phyloP scores from a whole-genome alignment of 1,140 invertebrate genomes.

The Eupeodes corollae region DNA sequence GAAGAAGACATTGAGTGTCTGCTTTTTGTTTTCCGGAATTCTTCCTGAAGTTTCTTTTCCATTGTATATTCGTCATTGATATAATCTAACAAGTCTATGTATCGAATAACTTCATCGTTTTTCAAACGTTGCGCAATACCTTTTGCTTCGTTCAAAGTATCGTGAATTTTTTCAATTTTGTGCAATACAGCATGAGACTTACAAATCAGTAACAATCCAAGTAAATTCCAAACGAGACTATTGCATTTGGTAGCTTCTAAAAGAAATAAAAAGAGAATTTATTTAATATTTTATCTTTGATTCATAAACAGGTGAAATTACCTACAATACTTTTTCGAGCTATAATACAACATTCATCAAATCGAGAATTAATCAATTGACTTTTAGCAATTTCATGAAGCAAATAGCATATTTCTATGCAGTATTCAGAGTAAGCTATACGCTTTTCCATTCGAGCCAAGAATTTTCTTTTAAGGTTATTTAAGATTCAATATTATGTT shows the following conservation, averaged over 20 bases:
- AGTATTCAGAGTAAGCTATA: slow-evolving; percentile 16
- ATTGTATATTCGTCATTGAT: slow-evolving; percentile 25
- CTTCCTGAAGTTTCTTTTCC: slow-evolving; percentile 11
- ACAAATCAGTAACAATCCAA: slow-evolving; percentile 19
- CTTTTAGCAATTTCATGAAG: slow-evolving; percentile 23
- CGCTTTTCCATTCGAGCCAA: slow-evolving; percentile 16
- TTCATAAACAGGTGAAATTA: slow-evolving; percentile 5
- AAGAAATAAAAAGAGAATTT: neutral
- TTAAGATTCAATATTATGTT: neutral
- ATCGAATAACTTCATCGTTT: slow-evolving; percentile 14
- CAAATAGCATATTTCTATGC: slow-evolving; percentile 26
- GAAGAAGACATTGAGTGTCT: too few relatives aligned
- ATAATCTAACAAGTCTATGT: slow-evolving; percentile 25
- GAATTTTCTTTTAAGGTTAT: neutral
- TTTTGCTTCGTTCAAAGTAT: slow-evolving; percentile 19
- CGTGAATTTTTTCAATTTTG: slow-evolving; percentile 20
- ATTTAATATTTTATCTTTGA: neutral
- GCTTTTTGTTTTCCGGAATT: too few relatives aligned
- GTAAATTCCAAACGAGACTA: slow-evolving; percentile 25
- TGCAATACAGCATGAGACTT: slow-evolving; percentile 25
- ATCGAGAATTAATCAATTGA: slow-evolving; percentile 17
- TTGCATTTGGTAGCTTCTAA: slow-evolving; percentile 16
- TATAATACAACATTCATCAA: slow-evolving; percentile 16
- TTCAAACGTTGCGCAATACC: slow-evolving; percentile 15
- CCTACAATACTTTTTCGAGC: slow-evolving; percentile 18